Evolutionary conservation across 2,797 vertebrate species (phyloP), one percentile per base, ranked within the genome.

Genomic region (Heterohyrax brucei): DNA sequence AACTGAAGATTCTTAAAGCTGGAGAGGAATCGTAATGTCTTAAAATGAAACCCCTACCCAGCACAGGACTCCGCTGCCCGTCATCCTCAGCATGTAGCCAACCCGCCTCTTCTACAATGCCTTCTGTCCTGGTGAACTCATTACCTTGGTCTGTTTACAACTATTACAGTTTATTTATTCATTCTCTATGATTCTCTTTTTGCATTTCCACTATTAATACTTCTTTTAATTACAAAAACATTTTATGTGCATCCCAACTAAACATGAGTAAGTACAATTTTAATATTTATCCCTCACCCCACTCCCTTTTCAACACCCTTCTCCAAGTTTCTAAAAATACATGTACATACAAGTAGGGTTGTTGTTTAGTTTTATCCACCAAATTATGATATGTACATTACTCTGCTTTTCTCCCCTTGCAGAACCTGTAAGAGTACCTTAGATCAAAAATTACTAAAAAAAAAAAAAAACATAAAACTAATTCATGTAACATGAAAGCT

Each of bases 211-310:
- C 88, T 93, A 78, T 86, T 86, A 88, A 19, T 53, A 39, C 21
- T 0, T 75, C n/a, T 91, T 87, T 80, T 14, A 50, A 89, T 91
- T 89, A 78, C 4, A 73, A 72, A 94, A 89, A 21, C 30, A 93
- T 72, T 76, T 80, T 95, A 44, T 85, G 30, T 79, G 7, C 44
- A 91, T 95, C 86, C 53, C 94, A 80, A 86, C 59, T 84, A 70
- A 95, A 94, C 68, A 81, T 89, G 46, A 96, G 44, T 28, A 91
- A 53, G 26, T 87, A 78, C 89, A 94, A 94, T 56, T 88, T 46
- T 96, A 70, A 75, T 81, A 78, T 94, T 89, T 82, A 85, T 93
- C 14, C 28, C 14, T 16, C 5, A 7, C 12, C 24, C n/a, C n/a
- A 66, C 56, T 87, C 53, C 53, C 61, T 82, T 77, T 93, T 46